Evolutionary conservation across 2,888 invertebrate genomes (phyloP).

Genomic region (Malachius bipustulatus): DNA sequence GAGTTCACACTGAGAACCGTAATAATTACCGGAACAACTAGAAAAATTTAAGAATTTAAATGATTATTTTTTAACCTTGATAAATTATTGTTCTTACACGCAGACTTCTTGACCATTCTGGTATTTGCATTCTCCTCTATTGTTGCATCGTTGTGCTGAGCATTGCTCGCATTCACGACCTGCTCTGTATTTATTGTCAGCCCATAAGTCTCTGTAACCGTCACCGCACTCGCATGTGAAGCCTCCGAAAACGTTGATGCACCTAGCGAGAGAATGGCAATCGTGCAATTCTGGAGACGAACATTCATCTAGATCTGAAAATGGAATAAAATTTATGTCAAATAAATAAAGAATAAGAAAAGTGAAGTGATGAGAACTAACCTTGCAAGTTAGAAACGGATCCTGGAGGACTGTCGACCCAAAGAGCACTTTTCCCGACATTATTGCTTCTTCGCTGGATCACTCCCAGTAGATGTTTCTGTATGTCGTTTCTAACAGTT

Average conservation of each 20-base stretch:
- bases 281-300: slow-evolving; percentile 71
- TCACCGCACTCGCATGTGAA: slow-evolving; percentile 65
- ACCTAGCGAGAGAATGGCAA: slow-evolving; percentile 66
- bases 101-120: slow-evolving; percentile 62
- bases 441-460: slow-evolving; percentile 75
- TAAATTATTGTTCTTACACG: slow-evolving; percentile 44
- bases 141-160: slow-evolving; percentile 65
- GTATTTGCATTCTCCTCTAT: slow-evolving; percentile 74
- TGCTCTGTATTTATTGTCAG: slow-evolving; percentile 50
- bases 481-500: slow-evolving; percentile 61
- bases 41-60: no score
- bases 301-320: slow-evolving; percentile 75
- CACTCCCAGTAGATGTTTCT: slow-evolving; percentile 72
- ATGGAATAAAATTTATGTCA: no score
- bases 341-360: no score
- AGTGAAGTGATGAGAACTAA: slow-evolving; percentile 32
- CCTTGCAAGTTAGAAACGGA: slow-evolving; percentile 64
- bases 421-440: slow-evolving; percentile 75
- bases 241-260: slow-evolving; percentile 75
- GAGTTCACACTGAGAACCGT: slow-evolving; percentile 78
- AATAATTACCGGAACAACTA: slow-evolving; percentile 76
- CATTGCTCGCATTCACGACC: slow-evolving; percentile 73
- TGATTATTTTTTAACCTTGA: neutral
- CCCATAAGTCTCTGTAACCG: slow-evolving; percentile 64
- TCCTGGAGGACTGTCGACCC: slow-evolving; percentile 71